phyloP scores from a whole-genome alignment of 92 coral and sea anemone species.

The Galaxea fascicularis region DNA sequence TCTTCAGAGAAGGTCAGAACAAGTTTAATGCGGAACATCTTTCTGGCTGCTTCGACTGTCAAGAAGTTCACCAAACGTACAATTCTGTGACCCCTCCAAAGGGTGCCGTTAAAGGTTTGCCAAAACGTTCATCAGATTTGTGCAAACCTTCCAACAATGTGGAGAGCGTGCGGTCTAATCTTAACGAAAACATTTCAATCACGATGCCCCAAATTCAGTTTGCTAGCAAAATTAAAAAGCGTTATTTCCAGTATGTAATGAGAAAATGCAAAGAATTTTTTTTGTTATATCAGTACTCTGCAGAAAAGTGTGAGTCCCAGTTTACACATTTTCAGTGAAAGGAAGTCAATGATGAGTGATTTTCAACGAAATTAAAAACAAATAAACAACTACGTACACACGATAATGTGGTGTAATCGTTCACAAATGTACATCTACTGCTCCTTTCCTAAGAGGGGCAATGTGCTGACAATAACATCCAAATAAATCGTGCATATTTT shows the following conservation, averaged over 20 bases:
- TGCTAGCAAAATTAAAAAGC: background rate
- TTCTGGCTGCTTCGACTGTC: background rate
- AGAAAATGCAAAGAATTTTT: too few relatives aligned
- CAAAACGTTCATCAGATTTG: conserved; percentile 4
- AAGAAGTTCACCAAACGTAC: background rate
- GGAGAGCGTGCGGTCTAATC: conserved; percentile 25
- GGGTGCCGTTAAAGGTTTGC: background rate
- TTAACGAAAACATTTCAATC: conserved; percentile 27
- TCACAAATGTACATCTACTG: background rate
- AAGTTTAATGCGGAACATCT: background rate
- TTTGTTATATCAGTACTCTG: too few relatives aligned
- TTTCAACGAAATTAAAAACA: conserved; percentile 14
- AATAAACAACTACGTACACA: conserved; percentile 16
- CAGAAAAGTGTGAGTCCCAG: background rate
- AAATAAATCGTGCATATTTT: conserved; percentile 34
- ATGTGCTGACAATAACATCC: conserved; percentile 53
- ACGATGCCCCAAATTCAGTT: background rate
- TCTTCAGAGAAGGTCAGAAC: conserved; percentile 31
- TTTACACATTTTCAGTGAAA: background rate
- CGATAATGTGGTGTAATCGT: conserved; percentile 15
- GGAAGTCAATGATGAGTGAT: background rate
- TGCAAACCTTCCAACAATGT: conserved; percentile 26
- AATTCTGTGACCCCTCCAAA: background rate
- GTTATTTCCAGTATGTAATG: background rate
- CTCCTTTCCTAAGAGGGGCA: background rate